Evolutionary conservation across 2,888 invertebrate genomes (phyloP).

Genomic region (Zaprionus lineosus): DNA sequence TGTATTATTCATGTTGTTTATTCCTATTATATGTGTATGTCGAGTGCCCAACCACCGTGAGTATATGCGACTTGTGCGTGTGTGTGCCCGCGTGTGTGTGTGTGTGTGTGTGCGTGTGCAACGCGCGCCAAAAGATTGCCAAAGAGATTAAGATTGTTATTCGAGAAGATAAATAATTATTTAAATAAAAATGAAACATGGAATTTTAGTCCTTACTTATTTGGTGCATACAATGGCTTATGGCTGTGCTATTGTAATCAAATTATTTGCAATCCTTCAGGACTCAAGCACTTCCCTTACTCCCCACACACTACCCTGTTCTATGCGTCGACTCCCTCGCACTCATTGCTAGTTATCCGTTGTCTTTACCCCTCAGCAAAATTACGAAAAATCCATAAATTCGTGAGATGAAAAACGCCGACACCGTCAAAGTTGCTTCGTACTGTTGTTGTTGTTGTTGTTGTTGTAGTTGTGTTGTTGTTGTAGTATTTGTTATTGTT

Average conservation of each 20-base stretch:
- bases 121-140: constrained; percentile 37
- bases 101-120: too few species aligned
- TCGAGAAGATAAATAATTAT: too few species aligned
- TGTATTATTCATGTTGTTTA: constrained; percentile 71
- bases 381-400: constrained; percentile 70
- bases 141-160: too few species aligned
- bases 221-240: too few species aligned
- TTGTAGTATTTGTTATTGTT: constrained; percentile 29
- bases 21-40: constrained; percentile 13
- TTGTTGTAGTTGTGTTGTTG: constrained; percentile 22
- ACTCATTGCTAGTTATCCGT: constrained; percentile 24
- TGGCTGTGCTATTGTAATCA: too few species aligned
- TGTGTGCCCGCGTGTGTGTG: too few species aligned
- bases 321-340: constrained; percentile 8
- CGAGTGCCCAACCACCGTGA: background rate
- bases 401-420: constrained; percentile 73
- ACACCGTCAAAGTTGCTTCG: constrained; percentile 59
- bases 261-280: too few species aligned
- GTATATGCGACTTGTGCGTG: constrained; percentile 8
- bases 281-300: background rate
- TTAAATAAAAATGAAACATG: too few species aligned
- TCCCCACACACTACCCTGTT: background rate
- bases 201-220: too few species aligned
- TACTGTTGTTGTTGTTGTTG: constrained; percentile 45
- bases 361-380: constrained; percentile 57